phyloP scores from a whole-genome alignment of 2,888 invertebrate genomes.

The Erynnis tages region DNA sequence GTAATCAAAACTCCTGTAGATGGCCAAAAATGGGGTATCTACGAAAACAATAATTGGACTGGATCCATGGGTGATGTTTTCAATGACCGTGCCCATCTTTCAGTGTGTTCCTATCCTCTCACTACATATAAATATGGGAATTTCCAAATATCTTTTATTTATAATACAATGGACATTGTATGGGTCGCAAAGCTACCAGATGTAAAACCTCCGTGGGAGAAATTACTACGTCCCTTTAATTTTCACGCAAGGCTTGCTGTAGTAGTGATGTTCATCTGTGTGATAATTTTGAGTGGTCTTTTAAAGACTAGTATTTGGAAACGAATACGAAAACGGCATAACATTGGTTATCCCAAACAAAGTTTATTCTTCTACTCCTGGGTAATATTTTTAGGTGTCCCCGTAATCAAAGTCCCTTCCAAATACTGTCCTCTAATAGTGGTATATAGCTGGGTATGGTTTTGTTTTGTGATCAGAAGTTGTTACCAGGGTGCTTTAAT shows the following conservation, averaged over 20 bases:
- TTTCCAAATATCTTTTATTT: conserved; percentile 58
- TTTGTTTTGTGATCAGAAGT: conserved; percentile 50
- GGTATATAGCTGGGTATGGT: conserved; percentile 55
- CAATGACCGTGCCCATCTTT: conserved; percentile 44
- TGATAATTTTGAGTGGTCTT: conserved; percentile 44
- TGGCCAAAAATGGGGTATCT: conserved; percentile 44
- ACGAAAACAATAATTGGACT: conserved; percentile 53
- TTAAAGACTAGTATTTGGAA: conserved; percentile 41
- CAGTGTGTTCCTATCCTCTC: conserved; percentile 51
- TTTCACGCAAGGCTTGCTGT: conserved; percentile 42
- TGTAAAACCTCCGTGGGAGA: conserved; percentile 49
- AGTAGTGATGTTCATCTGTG: conserved; percentile 44
- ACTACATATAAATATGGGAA: conserved; percentile 47
- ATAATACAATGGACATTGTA: conserved; percentile 55
- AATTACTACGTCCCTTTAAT: conserved; percentile 52
- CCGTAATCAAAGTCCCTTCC: conserved; percentile 43
- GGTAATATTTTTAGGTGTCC: conserved; percentile 52
- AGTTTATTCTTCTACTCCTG: conserved; percentile 57
- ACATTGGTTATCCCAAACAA: conserved; percentile 41
- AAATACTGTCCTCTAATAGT: conserved; percentile 41
- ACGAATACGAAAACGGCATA: conserved; percentile 37
- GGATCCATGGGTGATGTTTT: conserved; percentile 56
- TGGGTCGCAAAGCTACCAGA: conserved; percentile 50
- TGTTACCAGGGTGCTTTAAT: conserved; percentile 56
- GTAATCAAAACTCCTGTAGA: conserved; percentile 41